Evolutionary conservation across 2,797 vertebrate species (phyloP).

Genomic region (Huso huso): DNA sequence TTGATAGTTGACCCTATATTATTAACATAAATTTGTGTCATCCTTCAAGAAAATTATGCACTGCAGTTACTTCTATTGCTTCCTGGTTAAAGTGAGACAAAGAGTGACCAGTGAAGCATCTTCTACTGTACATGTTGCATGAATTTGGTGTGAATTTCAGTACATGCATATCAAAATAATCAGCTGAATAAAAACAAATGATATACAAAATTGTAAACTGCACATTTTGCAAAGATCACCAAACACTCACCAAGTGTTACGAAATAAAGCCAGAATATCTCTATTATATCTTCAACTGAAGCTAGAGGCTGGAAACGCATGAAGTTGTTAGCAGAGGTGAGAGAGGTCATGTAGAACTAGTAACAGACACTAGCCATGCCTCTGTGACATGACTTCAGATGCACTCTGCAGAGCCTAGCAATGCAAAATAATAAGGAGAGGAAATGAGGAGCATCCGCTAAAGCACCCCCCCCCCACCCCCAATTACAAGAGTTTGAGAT

Average conservation of each 20-base stretch:
- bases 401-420: constrained; percentile 77
- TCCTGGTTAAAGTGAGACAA: too few species aligned
- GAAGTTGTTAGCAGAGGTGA: constrained; percentile 42
- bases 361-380: constrained; percentile 53
- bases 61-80: too few species aligned
- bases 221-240: constrained; percentile 24
- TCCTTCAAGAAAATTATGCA: too few species aligned
- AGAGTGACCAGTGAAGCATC: too few species aligned
- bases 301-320: constrained; percentile 41
- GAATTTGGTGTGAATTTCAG: too few species aligned
- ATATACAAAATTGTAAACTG: too few species aligned
- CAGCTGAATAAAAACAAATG: too few species aligned
- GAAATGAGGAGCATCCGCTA: constrained; percentile 58
- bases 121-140: too few species aligned
- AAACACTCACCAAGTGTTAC: constrained; percentile 42
- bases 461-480: constrained; percentile 22
- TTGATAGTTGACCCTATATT: too few species aligned
- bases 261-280: constrained; percentile 53
- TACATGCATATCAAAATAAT: too few species aligned
- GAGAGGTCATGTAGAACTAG: constrained; percentile 52
- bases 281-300: constrained; percentile 47
- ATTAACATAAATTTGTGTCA: too few species aligned
- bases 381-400: constrained; percentile 67
- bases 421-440: constrained; percentile 63
- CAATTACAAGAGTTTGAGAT: constrained; percentile 2